Base-by-base conservation (phyloP, 2,797 vertebrate species). In the Danio kyathit region DNA sequence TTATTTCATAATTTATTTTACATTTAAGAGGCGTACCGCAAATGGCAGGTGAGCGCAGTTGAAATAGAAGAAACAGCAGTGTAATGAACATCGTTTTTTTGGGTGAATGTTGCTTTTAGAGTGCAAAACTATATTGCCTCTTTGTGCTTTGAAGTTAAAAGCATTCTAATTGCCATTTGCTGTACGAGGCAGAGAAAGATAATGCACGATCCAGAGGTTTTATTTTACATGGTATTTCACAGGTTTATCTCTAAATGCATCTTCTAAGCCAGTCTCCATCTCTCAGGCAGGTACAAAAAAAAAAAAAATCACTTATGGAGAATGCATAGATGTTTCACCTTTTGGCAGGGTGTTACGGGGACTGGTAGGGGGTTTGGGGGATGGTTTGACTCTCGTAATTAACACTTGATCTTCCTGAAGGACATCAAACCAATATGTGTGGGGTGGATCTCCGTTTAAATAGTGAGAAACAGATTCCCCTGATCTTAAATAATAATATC, bases 71-170 rank as follows among this genome's bases (percentile, higher is more conserved):
- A n/a, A 49, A 43, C 70, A 74, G 73, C 46, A 16, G 41, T 72
- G 44, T 81, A 76, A 83, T 81, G 29, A 57, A 49, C 60, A 51
- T 10, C 12, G 43, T 70, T 74, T 29, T 52, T 84, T 67, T 14
- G 21, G 40, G 21, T 63, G 29, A 52, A 63, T 56, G 57, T 6
- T 56, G 43, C 71, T 65, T 71, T 78, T 5, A 64, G 67, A 66
- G 21, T 7, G 38, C 21, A 14, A 65, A 83, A 76, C 60, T 69
- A 19, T 69, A 64, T 80, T 61, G 71, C 29, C 74, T 82, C 56
- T 79, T 49, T 79, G 74, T 84, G 78, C 80, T 84, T 79, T 84
- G 82, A 84, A 82, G 85, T 76, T 85, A 85, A 86, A 88, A 86
- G 85, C 81, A 77, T 77, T 85, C 77, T 84, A 86, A 88, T 86